Base-by-base conservation (phyloP, 2,888 invertebrate species). In the Proisotoma minuta region DNA sequence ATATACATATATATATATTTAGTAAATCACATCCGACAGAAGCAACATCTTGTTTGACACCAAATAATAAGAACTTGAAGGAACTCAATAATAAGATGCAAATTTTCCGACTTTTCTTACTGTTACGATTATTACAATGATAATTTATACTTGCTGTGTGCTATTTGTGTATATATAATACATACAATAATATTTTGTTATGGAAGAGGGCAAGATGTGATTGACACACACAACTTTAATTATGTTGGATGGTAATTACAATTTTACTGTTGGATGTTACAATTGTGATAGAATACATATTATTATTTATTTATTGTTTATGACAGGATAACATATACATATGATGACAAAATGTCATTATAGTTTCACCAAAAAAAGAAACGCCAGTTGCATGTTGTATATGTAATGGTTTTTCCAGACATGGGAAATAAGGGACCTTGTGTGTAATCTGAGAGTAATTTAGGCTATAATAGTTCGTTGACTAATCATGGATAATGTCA, bases 381-480 rank as follows among this genome's bases (percentile, higher is more conserved):
- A 15, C 34, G 34, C 8, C 34, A 34, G 34, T 34, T 34, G 15
- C 15, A 34, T 34, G 34, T 10, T 10, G 8, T 34, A 34, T 34
- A 34, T 34, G 15, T 34, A 34, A 43, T 43, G 43, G 43, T n/a
- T 43, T 43, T 43, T 15, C 20, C 43, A 43, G 43, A 18, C 43
- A 43, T 43, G 50, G 8, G 50, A 24, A 50, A 20, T 20, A 50
- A 20, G 50, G 50, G 26, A 54, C 53, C 53, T 27, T 56, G n/a
- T 47, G 12, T 52, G 40, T 54, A 43, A 43, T 43, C 43, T 43
- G 43, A 43, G n/a, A n/a, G 56, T 56, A 43, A 56, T 47, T 8
- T 18, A 26, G 56, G 56, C 56, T 56, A 56, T 56, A n/a, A n/a
- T 56, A 56, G 56, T 56, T 27, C 40, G 2, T 56, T 15, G 15